Conservation (phyloP, 1,140 invertebrate genomes). For the Bombus breviceps region DNA sequence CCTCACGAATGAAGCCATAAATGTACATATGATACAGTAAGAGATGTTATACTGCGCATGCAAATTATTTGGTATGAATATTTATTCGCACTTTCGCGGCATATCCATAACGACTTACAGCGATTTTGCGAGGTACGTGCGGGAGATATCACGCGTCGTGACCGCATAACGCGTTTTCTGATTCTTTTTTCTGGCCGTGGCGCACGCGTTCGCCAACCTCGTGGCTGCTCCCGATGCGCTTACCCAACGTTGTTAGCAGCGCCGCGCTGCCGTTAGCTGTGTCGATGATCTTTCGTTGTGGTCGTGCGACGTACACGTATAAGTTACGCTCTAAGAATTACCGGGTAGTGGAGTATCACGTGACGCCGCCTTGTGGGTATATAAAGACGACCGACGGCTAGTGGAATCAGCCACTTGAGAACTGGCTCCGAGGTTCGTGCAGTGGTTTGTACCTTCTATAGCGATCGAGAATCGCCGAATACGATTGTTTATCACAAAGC, state of each 20-base stretch:
- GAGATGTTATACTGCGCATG: neutral
- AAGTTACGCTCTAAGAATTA: slow-evolving; percentile 16
- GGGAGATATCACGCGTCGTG: slow-evolving; percentile 39
- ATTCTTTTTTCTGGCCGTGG: slow-evolving; percentile 9
- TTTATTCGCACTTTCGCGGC: slow-evolving; percentile 34
- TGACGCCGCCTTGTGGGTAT: slow-evolving; percentile 70
- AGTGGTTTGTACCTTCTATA: neutral
- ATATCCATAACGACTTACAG: slow-evolving; percentile 35
- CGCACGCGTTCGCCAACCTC: slow-evolving; percentile 26
- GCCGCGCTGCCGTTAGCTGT: slow-evolving; percentile 14
- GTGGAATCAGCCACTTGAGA: slow-evolving; percentile 73
- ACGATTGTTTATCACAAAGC: neutral
- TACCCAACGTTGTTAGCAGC: slow-evolving; percentile 14
- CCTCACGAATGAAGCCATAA: neutral
- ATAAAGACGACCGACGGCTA: slow-evolving; percentile 65
- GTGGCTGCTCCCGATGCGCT: slow-evolving; percentile 23
- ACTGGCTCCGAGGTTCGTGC: slow-evolving; percentile 70
- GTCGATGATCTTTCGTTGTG: neutral
- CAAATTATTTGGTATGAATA: neutral
- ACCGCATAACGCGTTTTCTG: slow-evolving; percentile 43
- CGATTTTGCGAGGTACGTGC: slow-evolving; percentile 23
- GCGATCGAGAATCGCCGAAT: neutral
- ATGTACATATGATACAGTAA: neutral
- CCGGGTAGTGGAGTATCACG: slow-evolving; percentile 62
- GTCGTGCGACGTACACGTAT: neutral